Evolutionary conservation across 92 coral and sea anemone genomes (phyloP).

Genomic region (Actinostola sp.): DNA sequence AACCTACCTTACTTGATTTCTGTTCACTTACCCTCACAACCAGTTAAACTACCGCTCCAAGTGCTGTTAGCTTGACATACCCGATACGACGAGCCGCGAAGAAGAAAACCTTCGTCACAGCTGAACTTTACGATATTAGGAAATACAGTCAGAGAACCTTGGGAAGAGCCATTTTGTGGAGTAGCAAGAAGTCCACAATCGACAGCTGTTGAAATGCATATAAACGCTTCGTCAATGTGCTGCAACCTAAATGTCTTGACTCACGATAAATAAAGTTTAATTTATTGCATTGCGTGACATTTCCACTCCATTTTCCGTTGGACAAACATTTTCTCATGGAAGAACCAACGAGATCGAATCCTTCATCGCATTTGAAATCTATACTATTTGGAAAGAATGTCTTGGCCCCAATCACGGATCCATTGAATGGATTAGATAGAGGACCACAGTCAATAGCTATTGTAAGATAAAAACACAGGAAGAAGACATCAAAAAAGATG

Average conservation of each 20-base stretch:
- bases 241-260: background rate
- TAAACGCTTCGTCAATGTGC: no score
- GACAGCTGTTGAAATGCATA: background rate
- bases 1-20: background rate
- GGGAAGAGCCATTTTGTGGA: conserved; percentile 34
- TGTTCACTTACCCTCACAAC: conserved; percentile 46
- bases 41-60: conserved; percentile 46
- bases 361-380: conserved; percentile 45
- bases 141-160: conserved; percentile 52
- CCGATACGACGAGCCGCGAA: conserved; percentile 42
- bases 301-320: conserved; percentile 65
- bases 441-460: conserved; percentile 31
- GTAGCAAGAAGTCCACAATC: conserved; percentile 33
- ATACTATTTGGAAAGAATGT: conserved; percentile 52
- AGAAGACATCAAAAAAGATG: conserved; percentile 36
- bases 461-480: conserved; percentile 25
- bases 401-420: conserved; percentile 34
- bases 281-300: conserved; percentile 41
- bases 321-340: conserved; percentile 30
- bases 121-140: conserved; percentile 47
- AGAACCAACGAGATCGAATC: conserved; percentile 52
- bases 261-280: conserved; percentile 1
- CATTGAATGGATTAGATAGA: conserved; percentile 3
- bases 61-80: conserved; percentile 51
- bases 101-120: conserved; percentile 66